Base-by-base conservation (phyloP, 2,888 invertebrate species). In the Cantharis rufa region DNA sequence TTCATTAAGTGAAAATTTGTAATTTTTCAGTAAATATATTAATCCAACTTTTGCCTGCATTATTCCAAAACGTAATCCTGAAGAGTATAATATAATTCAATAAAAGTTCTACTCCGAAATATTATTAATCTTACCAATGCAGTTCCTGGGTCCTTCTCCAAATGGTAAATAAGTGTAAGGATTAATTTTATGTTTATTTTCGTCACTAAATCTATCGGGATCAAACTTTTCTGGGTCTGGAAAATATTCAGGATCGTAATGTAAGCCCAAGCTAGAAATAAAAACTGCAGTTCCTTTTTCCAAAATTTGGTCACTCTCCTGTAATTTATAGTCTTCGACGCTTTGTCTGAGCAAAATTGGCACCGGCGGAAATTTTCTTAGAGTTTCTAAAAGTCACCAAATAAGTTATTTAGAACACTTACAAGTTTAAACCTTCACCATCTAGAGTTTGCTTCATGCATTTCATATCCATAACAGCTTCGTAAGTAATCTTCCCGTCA, bases 131-230 rank as follows among this genome's bases (percentile, higher is more conserved):
- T 21, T 84, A 91, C 91, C 91, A 83, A 91, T 87, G 82, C 91
- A 91, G 84, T 90, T 89, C 78, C 90, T 87, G 7, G 91, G 91
- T 0, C 91, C 91, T 84, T 90, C 91, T 3, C 91, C 91, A 82
- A 91, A 91, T 0, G 91, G 90, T 87, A 91, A 87, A 89, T 90
- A 90, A 74, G 89, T 88, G 79, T 89, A 90, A 0, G 88, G 89
- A 70, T 21, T 21, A 66, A 66, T 66, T 21, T 21, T 66, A 21
- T 5, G 18, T 66, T 24, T 66, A 13, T 66, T 66, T 13, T 21
- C 64, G 4, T n/a, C 18, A 4, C 21, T 21, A n/a, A 66, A 66
- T 21, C 64, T 66, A 1, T 66, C 21, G 9, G 64, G 64, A 24
- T 66, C 64, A 24, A 66, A 66, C 1, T 21, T 66, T 21, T 66